A percentile compares a stretch with the other conserved stretches of the same genome.
Conservation (phyloP, 2,888 invertebrate genomes). For the Agrochola circellaris region DNA sequence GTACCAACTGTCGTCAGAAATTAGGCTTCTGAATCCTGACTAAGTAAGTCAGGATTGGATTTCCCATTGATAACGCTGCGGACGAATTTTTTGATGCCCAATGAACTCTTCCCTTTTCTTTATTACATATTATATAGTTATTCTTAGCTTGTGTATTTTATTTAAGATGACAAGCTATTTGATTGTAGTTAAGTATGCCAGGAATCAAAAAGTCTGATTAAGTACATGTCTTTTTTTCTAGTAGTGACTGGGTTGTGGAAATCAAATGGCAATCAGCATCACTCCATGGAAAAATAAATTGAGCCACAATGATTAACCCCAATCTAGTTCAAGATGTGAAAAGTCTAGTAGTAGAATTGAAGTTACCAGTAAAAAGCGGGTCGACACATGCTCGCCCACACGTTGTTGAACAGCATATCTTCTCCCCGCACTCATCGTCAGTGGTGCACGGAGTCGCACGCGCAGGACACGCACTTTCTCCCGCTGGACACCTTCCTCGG, state of each 20-base stretch:
- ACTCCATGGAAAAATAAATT: not conserved
- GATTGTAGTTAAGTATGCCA: not conserved
- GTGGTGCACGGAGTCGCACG: constrained; percentile 91
- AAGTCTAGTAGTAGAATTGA: not conserved
- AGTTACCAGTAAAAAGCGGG: constrained; percentile 91
- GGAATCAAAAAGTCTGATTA: not conserved
- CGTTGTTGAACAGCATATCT: constrained; percentile 92
- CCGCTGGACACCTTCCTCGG: constrained; percentile 85
- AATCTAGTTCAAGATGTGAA: not conserved
- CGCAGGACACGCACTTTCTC: constrained; percentile 89
- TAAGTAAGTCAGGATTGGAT: not conserved
- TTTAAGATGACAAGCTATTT: not conserved
- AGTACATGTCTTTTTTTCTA: not conserved
- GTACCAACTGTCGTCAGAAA: not conserved
- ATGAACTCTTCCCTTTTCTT: too few relatives aligned
- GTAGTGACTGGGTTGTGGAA: not conserved
- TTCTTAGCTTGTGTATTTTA: too few relatives aligned
- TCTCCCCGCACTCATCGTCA: constrained; percentile 92
- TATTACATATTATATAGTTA: too few relatives aligned
- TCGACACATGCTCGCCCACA: constrained; percentile 92
- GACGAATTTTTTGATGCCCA: not conserved
- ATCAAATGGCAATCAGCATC: not conserved
- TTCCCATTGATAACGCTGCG: not conserved
- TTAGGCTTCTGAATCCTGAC: not conserved
- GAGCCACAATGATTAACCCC: not conserved